Evolutionary conservation across 2,888 invertebrate species (phyloP), one percentile per base, ranked within the genome.

Genomic region (Stegana nigrithorax): DNA sequence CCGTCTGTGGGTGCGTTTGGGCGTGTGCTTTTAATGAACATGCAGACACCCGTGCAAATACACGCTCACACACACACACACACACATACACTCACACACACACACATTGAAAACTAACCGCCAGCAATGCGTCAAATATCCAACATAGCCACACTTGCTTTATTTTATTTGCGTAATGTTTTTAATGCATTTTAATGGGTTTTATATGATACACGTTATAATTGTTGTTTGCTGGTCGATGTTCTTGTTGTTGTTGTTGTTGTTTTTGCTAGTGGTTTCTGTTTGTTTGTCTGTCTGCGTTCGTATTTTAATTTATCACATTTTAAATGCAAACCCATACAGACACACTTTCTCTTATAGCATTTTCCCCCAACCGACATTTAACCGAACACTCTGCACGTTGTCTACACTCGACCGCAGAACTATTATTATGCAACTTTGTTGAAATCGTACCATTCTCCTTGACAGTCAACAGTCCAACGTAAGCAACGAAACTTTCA

Each of bases 131-230:
- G 10, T 6, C 19, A 19, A 10, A 2, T 14, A 42, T n/a, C 4
- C 17, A 44, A 4, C 19, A 44, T 44, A 10, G 6, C 44, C 44
- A 17, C 10, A 10, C 2, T 27, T 27, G 51, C 27, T 51, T 17
- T 45, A 45, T 45, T 45, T 45, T 12, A 45, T 45, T 45, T 21
- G 23, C 45, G 23, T 23, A 45, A 19, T 12, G 12, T 45, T 29
- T 51, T 51, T 51, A 51, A 51, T 51, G 51, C 29, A 51, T 51
- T 29, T 51, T 51, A 51, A 51, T 51, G 51, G 51, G 29, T 51
- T 51, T 51, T 51, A 51, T 29, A 29, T 7, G 29, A 51, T 29
- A 19, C 29, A 29, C 14, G 29, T 51, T 51, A 14, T 17, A 10
- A n/a, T 44, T 44, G 8, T 44, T n/a, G 21, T 44, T 19, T 5